These are phyloP conservation scores for Cyphomyrmex costatus DNA, from an alignment of 1,140 invertebrate genomes.

Conservation along the genomic window DNA sequence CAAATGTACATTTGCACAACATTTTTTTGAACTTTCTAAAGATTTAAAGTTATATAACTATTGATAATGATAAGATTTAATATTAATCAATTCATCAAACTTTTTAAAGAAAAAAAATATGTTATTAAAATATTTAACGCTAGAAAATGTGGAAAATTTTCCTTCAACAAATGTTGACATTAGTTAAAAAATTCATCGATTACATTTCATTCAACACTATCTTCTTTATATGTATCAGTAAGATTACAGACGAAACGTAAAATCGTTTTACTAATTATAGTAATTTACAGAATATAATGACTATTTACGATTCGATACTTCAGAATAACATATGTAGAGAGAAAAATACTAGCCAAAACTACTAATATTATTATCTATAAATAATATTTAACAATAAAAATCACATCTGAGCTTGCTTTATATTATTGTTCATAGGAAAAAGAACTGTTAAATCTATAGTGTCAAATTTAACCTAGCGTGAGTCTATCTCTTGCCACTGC, in stretches of 20 bases:
- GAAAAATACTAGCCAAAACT: not conserved
- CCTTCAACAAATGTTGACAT: not conserved
- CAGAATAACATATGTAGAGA: not conserved
- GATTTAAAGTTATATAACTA: too few relatives aligned
- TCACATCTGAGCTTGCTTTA: not conserved
- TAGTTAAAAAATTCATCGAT: not conserved
- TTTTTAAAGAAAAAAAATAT: not conserved
- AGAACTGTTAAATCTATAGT: too few relatives aligned
- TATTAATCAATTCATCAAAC: not conserved
- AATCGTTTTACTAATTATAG: slow-evolving; percentile 13
- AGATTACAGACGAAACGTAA: not conserved
- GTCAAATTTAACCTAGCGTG: too few relatives aligned
- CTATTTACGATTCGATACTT: not conserved
- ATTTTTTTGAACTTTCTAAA: slow-evolving; percentile 39
- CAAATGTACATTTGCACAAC: not conserved
- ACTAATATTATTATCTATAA: not conserved
- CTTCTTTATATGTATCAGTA: not conserved
- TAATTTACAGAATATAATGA: not conserved
- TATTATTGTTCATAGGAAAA: not conserved
- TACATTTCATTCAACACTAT: not conserved
- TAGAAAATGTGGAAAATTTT: not conserved
- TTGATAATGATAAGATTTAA: too few relatives aligned
- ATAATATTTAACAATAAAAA: slow-evolving; percentile 3
- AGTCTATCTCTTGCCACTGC: too few relatives aligned
- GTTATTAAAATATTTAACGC: not conserved